Conservation (phyloP, 2,113 vertebrate genomes). For the Brevimyrus niger region DNA sequence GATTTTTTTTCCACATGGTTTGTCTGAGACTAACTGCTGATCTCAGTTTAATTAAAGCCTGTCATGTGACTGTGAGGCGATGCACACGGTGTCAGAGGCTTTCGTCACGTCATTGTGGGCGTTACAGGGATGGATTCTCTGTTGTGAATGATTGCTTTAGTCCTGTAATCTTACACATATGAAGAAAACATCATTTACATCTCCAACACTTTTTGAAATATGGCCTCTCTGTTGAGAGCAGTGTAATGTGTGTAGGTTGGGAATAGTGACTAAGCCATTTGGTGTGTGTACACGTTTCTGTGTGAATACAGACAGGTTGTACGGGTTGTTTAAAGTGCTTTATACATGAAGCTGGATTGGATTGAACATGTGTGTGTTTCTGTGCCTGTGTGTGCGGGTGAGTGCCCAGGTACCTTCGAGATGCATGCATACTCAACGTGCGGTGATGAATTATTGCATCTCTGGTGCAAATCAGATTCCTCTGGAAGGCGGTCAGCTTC, state of each 20-base stretch:
- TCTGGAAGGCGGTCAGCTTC: neutral
- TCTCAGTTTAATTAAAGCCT: neutral
- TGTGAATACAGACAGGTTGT: too few species aligned
- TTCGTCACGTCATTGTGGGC: neutral
- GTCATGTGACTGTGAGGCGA: neutral
- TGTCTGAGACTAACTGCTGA: neutral
- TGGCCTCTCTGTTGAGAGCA: neutral
- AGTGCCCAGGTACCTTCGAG: conserved; percentile 5
- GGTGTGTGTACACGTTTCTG: neutral
- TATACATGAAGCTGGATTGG: too few species aligned
- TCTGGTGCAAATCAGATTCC: conserved; percentile 19
- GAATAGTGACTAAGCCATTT: neutral
- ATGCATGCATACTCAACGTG: conserved; percentile 15
- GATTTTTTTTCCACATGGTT: neutral
- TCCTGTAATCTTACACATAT: neutral
- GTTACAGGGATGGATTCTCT: neutral
- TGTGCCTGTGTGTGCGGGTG: neutral
- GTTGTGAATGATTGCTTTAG: neutral
- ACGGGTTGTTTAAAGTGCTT: too few species aligned
- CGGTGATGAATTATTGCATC: conserved; percentile 25
- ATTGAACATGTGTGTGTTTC: neutral
- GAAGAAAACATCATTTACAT: too few species aligned
- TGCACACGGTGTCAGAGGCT: neutral
- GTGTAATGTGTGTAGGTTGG: neutral
- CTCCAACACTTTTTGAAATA: too few species aligned